Evolutionary conservation across 2,888 invertebrate species (phyloP).

Genomic region (Aleiodes testaceus): DNA sequence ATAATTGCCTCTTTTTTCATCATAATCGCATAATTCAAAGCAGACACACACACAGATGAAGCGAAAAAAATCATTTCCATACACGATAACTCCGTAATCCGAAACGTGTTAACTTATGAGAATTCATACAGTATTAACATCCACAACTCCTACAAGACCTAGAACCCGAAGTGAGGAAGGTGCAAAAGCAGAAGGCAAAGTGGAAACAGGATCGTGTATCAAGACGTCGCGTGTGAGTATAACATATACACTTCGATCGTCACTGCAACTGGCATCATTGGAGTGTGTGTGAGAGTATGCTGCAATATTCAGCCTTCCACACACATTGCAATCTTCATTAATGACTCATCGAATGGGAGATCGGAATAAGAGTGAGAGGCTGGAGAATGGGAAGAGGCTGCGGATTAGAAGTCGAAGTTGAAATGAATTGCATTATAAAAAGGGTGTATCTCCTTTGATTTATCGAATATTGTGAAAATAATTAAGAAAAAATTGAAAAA

Average conservation of each 20-base stretch:
- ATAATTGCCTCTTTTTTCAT: constrained; percentile 11
- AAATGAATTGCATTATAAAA: no score
- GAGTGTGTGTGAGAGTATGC: constrained; percentile 51
- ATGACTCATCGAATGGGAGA: constrained; percentile 53
- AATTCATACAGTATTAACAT: constrained; percentile 28
- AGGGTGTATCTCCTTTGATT: no score
- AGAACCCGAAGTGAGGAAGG: constrained; percentile 15
- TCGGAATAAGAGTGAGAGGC: constrained; percentile 7
- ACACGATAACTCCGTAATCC: not conserved
- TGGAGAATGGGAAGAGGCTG: no score
- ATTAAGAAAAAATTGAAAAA: no score
- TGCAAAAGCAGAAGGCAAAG: constrained; percentile 27
- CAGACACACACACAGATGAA: not conserved
- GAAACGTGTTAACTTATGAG: constrained; percentile 33
- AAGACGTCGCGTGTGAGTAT: constrained; percentile 44
- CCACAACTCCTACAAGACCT: constrained; percentile 18
- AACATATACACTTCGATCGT: constrained; percentile 43
- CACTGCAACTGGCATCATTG: constrained; percentile 32
- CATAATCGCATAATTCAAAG: constrained; percentile 9
- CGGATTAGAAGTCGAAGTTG: no score
- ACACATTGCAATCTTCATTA: constrained; percentile 58
- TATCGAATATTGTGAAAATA: no score
- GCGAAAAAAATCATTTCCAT: not conserved
- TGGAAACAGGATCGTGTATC: constrained; percentile 44
- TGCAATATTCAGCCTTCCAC: constrained; percentile 53